phyloP scores from a whole-genome alignment of 2,113 vertebrate species.

The Cichladusa arquata region DNA sequence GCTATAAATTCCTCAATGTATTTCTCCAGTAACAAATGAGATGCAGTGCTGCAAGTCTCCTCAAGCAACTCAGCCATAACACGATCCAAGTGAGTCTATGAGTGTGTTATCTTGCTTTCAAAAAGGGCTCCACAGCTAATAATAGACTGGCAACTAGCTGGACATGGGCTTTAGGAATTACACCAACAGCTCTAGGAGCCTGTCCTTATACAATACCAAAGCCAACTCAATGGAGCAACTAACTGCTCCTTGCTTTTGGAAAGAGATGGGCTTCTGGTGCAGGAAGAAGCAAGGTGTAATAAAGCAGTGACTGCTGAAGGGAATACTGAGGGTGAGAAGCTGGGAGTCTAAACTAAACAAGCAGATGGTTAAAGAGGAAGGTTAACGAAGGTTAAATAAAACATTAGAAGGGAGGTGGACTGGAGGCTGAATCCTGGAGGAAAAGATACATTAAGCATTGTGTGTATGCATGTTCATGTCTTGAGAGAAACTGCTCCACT shows the following conservation, averaged over 20 bases:
- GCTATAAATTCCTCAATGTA: neutral
- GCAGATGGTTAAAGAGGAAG: neutral
- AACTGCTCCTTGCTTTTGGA: neutral
- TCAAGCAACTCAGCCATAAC: neutral
- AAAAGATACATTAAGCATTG: neutral
- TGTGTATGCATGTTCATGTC: neutral
- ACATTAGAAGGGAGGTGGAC: neutral
- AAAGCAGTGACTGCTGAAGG: neutral
- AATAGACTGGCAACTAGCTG: neutral
- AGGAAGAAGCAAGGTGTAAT: neutral
- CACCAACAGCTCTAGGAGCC: neutral
- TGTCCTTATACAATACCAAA: neutral
- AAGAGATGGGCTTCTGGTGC: neutral
- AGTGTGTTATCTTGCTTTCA: neutral
- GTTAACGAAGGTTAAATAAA: neutral
- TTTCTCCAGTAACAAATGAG: neutral
- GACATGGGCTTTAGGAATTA: neutral
- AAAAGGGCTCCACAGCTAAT: neutral
- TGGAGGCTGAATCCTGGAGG: neutral
- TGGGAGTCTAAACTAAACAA: neutral
- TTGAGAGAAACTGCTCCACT: neutral
- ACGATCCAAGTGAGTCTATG: fast-evolving
- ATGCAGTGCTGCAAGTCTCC: neutral
- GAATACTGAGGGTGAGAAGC: neutral
- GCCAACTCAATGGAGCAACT: neutral